Evolutionary conservation across 2,888 invertebrate genomes (phyloP).

Genomic region (Cheilosia pagana): DNA sequence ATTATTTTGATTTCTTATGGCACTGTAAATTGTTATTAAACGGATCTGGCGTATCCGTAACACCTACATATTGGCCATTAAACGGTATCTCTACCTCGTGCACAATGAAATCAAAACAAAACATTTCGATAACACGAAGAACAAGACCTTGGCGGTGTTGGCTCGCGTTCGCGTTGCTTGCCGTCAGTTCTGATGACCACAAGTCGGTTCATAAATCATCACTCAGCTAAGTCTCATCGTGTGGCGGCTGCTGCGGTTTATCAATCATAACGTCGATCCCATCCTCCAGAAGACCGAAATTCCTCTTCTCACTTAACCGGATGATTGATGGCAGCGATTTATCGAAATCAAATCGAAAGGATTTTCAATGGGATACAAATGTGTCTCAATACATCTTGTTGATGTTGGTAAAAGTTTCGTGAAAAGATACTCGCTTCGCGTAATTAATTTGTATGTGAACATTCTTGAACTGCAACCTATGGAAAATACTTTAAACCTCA

Average conservation of each 20-base stretch:
- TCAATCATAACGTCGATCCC: conserved; percentile 75
- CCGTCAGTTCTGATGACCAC: conserved; percentile 69
- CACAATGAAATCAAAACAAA: conserved; percentile 63
- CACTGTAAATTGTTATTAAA: conserved; percentile 64
- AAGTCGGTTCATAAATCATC: conserved; percentile 68
- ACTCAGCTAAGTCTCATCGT: conserved; percentile 55
- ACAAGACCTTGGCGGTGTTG: conserved; percentile 16
- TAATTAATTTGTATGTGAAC: conserved; percentile 74
- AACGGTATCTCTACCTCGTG: conserved; percentile 52
- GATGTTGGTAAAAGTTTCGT: conserved; percentile 71
- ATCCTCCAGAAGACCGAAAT: conserved; percentile 73
- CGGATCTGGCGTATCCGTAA: conserved; percentile 50
- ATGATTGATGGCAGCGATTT: conserved; percentile 77
- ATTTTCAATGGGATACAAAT: conserved; percentile 74
- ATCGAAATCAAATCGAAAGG: conserved; percentile 76
- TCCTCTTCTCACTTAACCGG: conserved; percentile 77
- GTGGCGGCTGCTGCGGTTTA: conserved; percentile 72
- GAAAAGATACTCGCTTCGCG: conserved; percentile 61
- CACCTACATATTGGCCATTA: conserved; percentile 60
- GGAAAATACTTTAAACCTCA: conserved; percentile 30
- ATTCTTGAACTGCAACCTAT: conserved; percentile 73
- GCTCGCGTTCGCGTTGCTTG: conserved; percentile 43
- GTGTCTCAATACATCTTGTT: conserved; percentile 74
- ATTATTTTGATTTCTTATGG: conserved; percentile 36
- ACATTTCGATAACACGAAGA: conserved; percentile 38